Conservation (phyloP, 2,888 invertebrate species). For the Euplexia lucipara region DNA sequence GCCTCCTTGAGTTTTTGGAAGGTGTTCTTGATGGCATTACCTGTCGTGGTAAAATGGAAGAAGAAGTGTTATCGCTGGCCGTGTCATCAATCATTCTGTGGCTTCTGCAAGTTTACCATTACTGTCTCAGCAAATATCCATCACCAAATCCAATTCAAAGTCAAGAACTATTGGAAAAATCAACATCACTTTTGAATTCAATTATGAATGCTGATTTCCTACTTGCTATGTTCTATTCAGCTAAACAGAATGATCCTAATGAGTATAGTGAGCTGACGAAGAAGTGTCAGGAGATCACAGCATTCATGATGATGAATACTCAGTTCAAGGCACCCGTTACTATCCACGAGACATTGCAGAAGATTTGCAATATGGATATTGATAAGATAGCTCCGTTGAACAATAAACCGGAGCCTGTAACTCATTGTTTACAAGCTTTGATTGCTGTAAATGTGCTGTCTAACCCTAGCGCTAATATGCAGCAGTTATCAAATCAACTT, state of each 20-base stretch:
- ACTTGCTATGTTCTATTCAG: conserved; percentile 95
- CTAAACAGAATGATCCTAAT: conserved; percentile 95
- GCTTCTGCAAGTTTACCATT: conserved; percentile 94
- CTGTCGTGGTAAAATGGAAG: conserved; percentile 96
- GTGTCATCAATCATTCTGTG: conserved; percentile 96
- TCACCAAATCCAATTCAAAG: conserved; percentile 88
- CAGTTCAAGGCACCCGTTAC: conserved; percentile 89
- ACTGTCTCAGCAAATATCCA: conserved; percentile 86
- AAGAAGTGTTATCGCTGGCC: conserved; percentile 95
- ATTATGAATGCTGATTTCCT: conserved; percentile 94
- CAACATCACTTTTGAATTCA: conserved; percentile 92
- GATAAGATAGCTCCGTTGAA: conserved; percentile 91
- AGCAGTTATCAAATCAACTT: conserved; percentile 95
- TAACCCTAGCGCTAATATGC: conserved; percentile 96
- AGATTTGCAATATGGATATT: conserved; percentile 92
- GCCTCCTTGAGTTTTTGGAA: conserved; percentile 96
- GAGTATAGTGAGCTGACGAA: conserved; percentile 92
- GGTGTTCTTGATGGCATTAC: conserved; percentile 92
- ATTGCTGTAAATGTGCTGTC: conserved; percentile 96
- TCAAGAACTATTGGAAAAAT: conserved; percentile 93
- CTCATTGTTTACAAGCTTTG: conserved; percentile 95
- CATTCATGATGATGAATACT: conserved; percentile 91
- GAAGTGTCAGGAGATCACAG: conserved; percentile 94
- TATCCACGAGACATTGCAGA: conserved; percentile 92
- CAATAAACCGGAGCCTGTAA: conserved; percentile 92